A percentile compares a stretch with the other conserved stretches of the same genome.
phyloP scores from a whole-genome alignment of 2,113 vertebrate genomes.

The Ursus arctos region DNA sequence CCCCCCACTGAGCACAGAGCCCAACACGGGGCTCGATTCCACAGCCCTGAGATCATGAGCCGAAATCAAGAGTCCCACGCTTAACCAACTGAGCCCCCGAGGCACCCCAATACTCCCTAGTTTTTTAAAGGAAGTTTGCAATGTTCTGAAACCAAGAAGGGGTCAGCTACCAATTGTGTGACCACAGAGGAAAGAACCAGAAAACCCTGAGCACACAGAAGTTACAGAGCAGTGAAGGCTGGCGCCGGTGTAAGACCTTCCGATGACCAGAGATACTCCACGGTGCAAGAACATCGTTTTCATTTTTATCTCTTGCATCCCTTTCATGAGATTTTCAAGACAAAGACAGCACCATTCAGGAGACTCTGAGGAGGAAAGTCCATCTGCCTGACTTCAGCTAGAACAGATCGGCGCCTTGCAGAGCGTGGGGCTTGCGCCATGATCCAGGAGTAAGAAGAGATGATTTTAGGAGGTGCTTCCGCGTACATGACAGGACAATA shows the following conservation, averaged over 20 bases:
- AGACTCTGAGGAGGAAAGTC: neutral
- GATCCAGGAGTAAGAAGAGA: neutral
- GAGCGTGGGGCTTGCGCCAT: rapidly evolving
- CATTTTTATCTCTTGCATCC: neutral
- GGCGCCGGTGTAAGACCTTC: neutral
- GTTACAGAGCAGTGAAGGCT: rapidly evolving
- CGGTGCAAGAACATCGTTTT: rapidly evolving
- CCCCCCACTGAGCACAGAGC: neutral
- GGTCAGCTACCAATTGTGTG: neutral
- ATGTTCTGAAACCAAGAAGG: neutral
- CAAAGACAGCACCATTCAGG: neutral
- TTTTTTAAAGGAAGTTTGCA: neutral
- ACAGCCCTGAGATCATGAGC: neutral
- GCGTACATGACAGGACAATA: neutral
- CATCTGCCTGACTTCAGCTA: rapidly evolving
- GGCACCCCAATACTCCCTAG: neutral
- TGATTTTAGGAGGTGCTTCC: neutral
- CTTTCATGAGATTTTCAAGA: too few species aligned
- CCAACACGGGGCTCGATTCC: rapidly evolving
- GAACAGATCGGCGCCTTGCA: neutral
- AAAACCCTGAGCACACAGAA: neutral
- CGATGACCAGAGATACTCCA: rapidly evolving
- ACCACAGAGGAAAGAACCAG: neutral
- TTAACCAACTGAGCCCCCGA: neutral
- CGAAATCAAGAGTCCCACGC: neutral